Evolutionary conservation across 2,888 invertebrate species (phyloP), one percentile per base, ranked within the genome.

Genomic region (Marasmarcha lunaedactyla): DNA sequence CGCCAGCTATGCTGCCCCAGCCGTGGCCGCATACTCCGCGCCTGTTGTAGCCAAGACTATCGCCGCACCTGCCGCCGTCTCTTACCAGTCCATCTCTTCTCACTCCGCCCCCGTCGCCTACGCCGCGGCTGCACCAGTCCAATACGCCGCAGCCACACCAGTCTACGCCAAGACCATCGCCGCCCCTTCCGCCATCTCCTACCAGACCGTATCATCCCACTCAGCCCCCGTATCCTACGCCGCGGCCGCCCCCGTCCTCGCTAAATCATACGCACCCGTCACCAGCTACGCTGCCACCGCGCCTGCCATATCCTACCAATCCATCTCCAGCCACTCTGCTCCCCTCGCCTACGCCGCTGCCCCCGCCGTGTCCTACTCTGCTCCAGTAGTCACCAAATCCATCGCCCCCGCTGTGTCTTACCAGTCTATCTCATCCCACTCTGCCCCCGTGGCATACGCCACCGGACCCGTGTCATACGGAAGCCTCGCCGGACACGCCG

Each of bases 201-300:
- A 65, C 50, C n/a, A n/a, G n/a, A n/a, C n/a, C n/a, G n/a, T n/a
- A n/a, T 55, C 56, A 42, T 52, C 67, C 11, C 65, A 68, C 49
- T 58, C 79, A 6, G 74, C 85, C 4, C 68, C 66, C 1, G 45
- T 63, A 6, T 50, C 62, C 15, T 51, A 64, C 45, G 56, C 48
- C 60, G 63, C 48, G 59, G 27, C 39, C 33, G 33, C n/a, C n/a
- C 61, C 51, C n/a, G n/a, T n/a, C n/a, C n/a, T n/a, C n/a, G n/a
- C n/a, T n/a, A n/a, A n/a, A n/a, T n/a, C n/a, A n/a, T 51, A 61
- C 15, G 27, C 42, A 33, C 42, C 64, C 3, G 49, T 63, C 5
- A 53, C 59, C 2, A 39, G 59, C 15, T 65, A 70, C 49, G 46
- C 61, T 52, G 59, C 56, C 53, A 59, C 56, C 60, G 71, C 59